These are phyloP conservation scores for Chironomus riparius DNA, from an alignment of 2,888 invertebrate species.

Conservation along the genomic window DNA sequence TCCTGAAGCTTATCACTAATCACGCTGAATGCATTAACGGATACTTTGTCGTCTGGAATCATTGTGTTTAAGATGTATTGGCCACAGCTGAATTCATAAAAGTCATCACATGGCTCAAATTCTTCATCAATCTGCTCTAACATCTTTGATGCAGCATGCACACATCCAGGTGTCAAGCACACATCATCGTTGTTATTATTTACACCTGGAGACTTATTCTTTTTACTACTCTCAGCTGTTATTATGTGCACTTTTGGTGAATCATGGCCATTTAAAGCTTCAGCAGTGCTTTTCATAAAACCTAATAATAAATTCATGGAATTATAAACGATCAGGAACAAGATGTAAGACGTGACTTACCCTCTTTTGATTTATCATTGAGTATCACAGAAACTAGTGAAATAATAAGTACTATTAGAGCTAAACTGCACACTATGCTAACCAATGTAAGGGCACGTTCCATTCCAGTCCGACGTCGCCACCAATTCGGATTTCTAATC, in stretches of 20 bases:
- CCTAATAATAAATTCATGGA: constrained; percentile 27
- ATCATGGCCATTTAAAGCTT: constrained; percentile 32
- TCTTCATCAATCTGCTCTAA: constrained; percentile 55
- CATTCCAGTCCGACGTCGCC: constrained; percentile 64
- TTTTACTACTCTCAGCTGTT: constrained; percentile 30
- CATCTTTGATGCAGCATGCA: constrained; percentile 61
- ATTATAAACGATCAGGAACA: background rate
- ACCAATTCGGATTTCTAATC: constrained; percentile 71
- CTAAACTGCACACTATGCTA: constrained; percentile 49
- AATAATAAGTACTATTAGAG: constrained; percentile 53
- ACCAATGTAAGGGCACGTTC: constrained; percentile 58
- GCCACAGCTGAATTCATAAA: constrained; percentile 68
- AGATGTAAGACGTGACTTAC: constrained; percentile 31
- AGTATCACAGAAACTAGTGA: constrained; percentile 50
- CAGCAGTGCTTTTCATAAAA: constrained; percentile 35
- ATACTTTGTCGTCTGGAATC: constrained; percentile 59
- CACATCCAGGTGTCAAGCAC: constrained; percentile 68
- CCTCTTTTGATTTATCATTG: constrained; percentile 35
- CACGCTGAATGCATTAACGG: constrained; percentile 41
- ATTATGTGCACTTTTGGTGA: constrained; percentile 29
- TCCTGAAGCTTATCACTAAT: constrained; percentile 43
- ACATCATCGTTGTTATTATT: constrained; percentile 41
- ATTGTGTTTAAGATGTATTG: constrained; percentile 55
- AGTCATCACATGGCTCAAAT: constrained; percentile 68
- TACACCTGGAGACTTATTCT: constrained; percentile 30